A percentile compares a stretch with the other conserved stretches of the same genome.
phyloP scores from a whole-genome alignment of 2,888 invertebrate genomes.

The Amphipoea oculea region DNA sequence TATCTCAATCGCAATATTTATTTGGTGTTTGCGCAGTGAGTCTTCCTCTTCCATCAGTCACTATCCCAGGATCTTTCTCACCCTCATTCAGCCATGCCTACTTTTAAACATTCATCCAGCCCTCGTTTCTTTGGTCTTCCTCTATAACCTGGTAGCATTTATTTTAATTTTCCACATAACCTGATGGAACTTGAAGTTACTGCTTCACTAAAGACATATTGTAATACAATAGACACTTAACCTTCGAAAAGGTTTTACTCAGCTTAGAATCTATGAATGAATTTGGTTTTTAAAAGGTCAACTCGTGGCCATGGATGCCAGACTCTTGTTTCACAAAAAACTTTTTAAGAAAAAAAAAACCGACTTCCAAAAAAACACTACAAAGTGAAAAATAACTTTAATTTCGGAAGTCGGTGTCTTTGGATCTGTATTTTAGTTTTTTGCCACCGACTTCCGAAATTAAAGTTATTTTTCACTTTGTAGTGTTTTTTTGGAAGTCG shows the following conservation, averaged over 20 bases:
- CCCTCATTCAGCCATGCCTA: background rate
- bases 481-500: too few relatives aligned
- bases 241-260: slow-evolving; percentile 19
- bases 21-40: background rate
- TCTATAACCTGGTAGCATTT: background rate
- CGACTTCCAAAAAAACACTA: too few relatives aligned
- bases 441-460: too few relatives aligned
- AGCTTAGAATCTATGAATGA: slow-evolving; percentile 14
- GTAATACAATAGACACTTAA: background rate
- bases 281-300: slow-evolving; percentile 16
- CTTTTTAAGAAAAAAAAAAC: too few relatives aligned
- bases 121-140: background rate
- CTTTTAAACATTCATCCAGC: background rate
- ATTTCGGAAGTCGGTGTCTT: too few relatives aligned
- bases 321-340: slow-evolving; percentile 1
- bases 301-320: background rate
- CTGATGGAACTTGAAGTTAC: background rate
- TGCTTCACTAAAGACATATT: background rate
- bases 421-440: too few relatives aligned
- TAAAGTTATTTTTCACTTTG: too few relatives aligned
- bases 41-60: background rate
- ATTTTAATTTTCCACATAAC: background rate
- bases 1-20: background rate
- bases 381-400: too few relatives aligned
- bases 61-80: background rate